These are phyloP conservation scores for Icerya purchasi DNA, from an alignment of 2,888 invertebrate species.

Conservation along the genomic window DNA sequence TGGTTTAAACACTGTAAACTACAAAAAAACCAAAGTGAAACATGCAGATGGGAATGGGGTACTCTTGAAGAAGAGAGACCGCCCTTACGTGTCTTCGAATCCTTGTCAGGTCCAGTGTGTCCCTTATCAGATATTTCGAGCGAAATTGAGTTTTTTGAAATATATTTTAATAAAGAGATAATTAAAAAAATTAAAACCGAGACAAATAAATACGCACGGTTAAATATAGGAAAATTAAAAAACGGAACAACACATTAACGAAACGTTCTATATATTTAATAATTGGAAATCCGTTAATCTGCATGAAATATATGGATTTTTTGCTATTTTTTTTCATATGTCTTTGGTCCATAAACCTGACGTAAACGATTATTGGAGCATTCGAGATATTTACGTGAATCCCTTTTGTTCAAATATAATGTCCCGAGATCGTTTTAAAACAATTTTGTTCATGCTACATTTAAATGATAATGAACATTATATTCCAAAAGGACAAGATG, in stretches of 20 bases:
- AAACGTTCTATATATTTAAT: neutral
- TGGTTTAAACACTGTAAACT: too few species aligned
- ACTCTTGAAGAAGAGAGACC: too few species aligned
- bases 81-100: too few species aligned
- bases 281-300: neutral
- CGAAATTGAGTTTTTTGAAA: neutral
- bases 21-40: too few species aligned
- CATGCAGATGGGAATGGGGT: too few species aligned
- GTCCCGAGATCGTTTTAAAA: neutral
- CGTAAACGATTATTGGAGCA: neutral
- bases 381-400: neutral
- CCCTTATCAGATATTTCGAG: neutral
- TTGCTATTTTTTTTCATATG: neutral
- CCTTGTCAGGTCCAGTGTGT: neutral
- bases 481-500: neutral
- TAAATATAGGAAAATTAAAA: neutral
- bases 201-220: neutral
- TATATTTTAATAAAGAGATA: neutral
- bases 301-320: neutral
- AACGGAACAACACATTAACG: neutral
- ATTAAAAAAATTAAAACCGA: neutral
- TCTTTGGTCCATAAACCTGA: neutral
- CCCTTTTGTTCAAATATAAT: neutral
- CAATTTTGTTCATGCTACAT: neutral
- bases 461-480: neutral